These are phyloP conservation scores for Campylomormyrus tamandua DNA, from an alignment of 2,113 vertebrate species.

Conservation along the genomic window DNA sequence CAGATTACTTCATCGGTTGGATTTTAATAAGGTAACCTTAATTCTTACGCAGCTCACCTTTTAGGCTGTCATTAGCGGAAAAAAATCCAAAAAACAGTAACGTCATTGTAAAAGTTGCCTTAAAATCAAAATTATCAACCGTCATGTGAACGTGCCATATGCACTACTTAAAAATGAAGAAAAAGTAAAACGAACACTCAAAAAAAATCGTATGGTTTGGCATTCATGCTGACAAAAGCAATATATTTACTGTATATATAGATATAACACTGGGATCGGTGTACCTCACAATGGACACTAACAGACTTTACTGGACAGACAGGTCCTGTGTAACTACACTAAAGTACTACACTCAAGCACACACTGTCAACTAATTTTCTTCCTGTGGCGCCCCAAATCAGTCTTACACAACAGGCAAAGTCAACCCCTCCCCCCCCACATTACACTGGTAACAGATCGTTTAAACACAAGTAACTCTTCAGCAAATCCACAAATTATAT, in stretches of 20 bases:
- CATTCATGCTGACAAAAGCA: slow-evolving; percentile 27
- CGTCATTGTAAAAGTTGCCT: slow-evolving; percentile 29
- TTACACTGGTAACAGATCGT: slow-evolving; percentile 51
- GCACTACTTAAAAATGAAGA: slow-evolving; percentile 13
- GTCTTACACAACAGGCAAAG: slow-evolving; percentile 50
- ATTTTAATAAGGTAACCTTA: slow-evolving; percentile 30
- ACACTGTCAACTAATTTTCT: slow-evolving; percentile 53
- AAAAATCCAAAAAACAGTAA: slow-evolving; percentile 24
- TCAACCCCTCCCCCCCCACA: slow-evolving; percentile 28
- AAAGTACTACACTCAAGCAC: slow-evolving; percentile 54
- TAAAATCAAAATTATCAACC: slow-evolving; percentile 32
- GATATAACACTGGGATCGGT: slow-evolving; percentile 55
- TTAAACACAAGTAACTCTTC: slow-evolving; percentile 61
- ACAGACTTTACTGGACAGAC: slow-evolving; percentile 56
- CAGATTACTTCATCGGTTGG: slow-evolving; percentile 42
- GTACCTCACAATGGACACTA: slow-evolving; percentile 52
- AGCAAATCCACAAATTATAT: slow-evolving; percentile 52
- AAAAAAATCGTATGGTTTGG: slow-evolving; percentile 18
- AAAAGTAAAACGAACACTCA: neutral
- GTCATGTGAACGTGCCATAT: slow-evolving; percentile 12
- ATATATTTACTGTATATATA: slow-evolving; percentile 41
- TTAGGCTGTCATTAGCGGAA: slow-evolving; percentile 43
- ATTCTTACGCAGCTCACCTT: slow-evolving; percentile 11
- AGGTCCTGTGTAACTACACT: slow-evolving; percentile 53
- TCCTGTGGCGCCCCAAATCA: slow-evolving; percentile 50